Base-by-base conservation (phyloP, 1,140 invertebrate species). In the Drosophila yakuba region DNA sequence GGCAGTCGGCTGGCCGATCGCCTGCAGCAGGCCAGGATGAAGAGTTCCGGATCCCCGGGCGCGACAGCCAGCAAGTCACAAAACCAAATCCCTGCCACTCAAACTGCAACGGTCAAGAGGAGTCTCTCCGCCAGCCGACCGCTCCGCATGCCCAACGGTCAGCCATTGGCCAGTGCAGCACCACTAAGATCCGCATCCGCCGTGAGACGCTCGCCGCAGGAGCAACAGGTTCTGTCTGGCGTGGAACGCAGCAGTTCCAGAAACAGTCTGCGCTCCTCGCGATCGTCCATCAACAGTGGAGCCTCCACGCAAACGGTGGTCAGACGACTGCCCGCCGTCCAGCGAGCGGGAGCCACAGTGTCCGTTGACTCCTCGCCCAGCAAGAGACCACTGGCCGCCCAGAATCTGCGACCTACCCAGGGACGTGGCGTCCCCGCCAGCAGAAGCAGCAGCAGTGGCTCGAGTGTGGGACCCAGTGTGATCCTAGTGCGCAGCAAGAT, bases 221-320 rank as follows among this genome's bases (percentile, higher is more conserved):
- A 84, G 92, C 63, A 75, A 90, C 51, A 92, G 91, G 71, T 86
- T 79, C 47, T 64, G 3, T 89, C 92, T 17, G 93, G 93, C n/a
- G 94, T 95, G 1, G 94, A 95, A 72, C 91, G 94, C 15, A 95
- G 94, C 4, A 95, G 94, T 47, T 96, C 95, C 0, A 93, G 96
- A 14, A 96, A 95, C 36, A 97, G 96, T 63, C 92, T 98, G 10
- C 94, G 96, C 1, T 96, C 96, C 74, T 97, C 97, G 1, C 93
- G 96, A 5, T 97, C 96, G 77, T 97, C 96, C 0, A 93, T 97
- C 25, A 97, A 97, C 78, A 97, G 96, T 88, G 94, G 96, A 1
- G 95, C 95, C 0, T 97, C 96, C 5, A 96, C 96, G 0, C 96
- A 96, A 75, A 97, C 96, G 0, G 90, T 97, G 0, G 96, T 97